These are phyloP conservation scores for Oceanites oceanicus DNA, from an alignment of 2,113 vertebrate genomes.

Conservation along the genomic window DNA sequence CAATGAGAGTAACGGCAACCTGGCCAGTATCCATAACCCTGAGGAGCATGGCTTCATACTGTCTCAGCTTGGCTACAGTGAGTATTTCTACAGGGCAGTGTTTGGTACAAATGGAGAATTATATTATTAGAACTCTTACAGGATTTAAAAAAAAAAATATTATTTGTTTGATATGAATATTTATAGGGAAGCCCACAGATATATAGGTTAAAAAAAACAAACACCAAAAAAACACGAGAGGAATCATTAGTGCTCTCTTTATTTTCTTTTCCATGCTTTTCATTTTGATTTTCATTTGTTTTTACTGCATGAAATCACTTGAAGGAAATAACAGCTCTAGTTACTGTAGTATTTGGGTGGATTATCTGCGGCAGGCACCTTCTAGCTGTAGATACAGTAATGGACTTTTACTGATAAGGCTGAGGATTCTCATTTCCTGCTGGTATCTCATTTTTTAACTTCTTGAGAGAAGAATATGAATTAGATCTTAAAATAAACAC, in stretches of 20 bases:
- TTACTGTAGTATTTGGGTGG: background rate
- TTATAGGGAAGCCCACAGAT: background rate
- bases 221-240: background rate
- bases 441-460: background rate
- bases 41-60: conserved; percentile 88
- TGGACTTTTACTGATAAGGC: background rate
- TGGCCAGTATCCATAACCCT: conserved; percentile 85
- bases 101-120: background rate
- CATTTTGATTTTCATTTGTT: background rate
- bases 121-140: background rate
- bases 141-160: background rate
- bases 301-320: background rate
- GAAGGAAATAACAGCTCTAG: background rate
- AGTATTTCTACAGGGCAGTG: conserved; percentile 29
- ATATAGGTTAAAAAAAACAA: background rate
- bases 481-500: background rate
- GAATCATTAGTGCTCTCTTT: background rate
- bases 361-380: background rate
- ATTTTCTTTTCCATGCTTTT: background rate
- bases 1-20: conserved; percentile 78
- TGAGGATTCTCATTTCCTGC: background rate
- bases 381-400: background rate
- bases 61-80: conserved; percentile 88
- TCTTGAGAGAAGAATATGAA: background rate
- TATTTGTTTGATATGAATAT: background rate